Percentiles rank a stretch among this genome's conserved stretches.
Evolutionary conservation across 1,140 invertebrate genomes (phyloP).

Genomic region (Leptopilina clavipes): DNA sequence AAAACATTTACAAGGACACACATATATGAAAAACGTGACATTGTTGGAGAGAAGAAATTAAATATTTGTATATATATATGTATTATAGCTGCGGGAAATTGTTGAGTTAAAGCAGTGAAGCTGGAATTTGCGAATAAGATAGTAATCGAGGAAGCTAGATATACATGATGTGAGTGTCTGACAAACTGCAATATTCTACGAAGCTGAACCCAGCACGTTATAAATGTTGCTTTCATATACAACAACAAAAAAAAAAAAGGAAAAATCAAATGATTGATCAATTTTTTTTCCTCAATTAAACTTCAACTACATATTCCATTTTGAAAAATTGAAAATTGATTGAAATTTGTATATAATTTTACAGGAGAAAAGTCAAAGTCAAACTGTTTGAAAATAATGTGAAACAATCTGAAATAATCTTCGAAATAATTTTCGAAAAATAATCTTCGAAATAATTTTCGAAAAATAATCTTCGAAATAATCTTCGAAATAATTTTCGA

Average conservation of each 20-base stretch:
- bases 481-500: no score
- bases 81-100: not conserved
- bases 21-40: slow-evolving; percentile 19
- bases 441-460: no score
- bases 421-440: no score
- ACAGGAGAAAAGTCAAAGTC: no score
- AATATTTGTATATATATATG: not conserved
- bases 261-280: not conserved
- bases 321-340: no score
- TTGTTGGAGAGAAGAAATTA: slow-evolving; percentile 1
- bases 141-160: slow-evolving; percentile 24
- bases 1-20: slow-evolving; percentile 8
- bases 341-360: no score
- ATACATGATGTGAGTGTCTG: not conserved
- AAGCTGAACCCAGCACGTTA: not conserved
- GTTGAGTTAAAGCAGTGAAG: not conserved
- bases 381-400: no score
- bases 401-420: no score
- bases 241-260: no score
- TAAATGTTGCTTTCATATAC: not conserved
- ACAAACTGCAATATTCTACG: not conserved
- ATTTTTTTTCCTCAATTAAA: no score
- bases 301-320: no score
- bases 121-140: slow-evolving; percentile 26
- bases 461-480: no score